Percentiles rank a stretch among this genome's conserved stretches.
Conservation (phyloP, 2,113 vertebrate species). For the Mustela nigripes region DNA sequence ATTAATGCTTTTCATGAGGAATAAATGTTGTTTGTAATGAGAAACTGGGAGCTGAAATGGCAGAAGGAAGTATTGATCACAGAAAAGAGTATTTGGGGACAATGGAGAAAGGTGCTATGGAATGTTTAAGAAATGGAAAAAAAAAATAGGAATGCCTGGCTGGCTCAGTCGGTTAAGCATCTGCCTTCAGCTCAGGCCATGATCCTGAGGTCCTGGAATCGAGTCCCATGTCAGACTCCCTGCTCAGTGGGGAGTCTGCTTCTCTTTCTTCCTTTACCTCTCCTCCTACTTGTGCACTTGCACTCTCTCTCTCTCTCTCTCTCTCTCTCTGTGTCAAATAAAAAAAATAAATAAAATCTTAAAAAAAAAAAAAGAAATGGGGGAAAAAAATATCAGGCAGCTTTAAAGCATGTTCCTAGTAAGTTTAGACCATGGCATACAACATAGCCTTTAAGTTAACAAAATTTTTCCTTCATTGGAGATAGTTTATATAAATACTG, state of each 20-base stretch:
- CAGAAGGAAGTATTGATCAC: not conserved
- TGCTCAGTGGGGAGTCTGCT: not conserved
- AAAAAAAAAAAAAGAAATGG: not conserved
- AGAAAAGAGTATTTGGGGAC: not conserved
- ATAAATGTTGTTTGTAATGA: not conserved
- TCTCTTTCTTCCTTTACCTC: not conserved
- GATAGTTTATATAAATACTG: not conserved
- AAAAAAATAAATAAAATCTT: no score
- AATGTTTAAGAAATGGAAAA: not conserved
- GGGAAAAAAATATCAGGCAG: not conserved
- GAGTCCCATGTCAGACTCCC: not conserved
- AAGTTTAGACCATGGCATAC: not conserved
- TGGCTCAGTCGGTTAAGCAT: not conserved
- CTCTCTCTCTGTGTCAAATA: no score
- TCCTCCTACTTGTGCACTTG: not conserved
- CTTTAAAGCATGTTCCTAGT: slow-evolving; percentile 24
- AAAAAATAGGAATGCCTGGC: not conserved
- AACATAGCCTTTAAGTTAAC: not conserved
- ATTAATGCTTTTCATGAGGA: not conserved
- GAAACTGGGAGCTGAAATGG: not conserved
- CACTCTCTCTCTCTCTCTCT: no score
- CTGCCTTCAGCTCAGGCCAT: not conserved
- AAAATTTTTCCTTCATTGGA: not conserved
- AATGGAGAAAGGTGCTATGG: not conserved
- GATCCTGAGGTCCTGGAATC: not conserved